These are phyloP conservation scores for Thecocarcelia acutangulata DNA, from an alignment of 2,888 invertebrate genomes.

Conservation along the genomic window DNA sequence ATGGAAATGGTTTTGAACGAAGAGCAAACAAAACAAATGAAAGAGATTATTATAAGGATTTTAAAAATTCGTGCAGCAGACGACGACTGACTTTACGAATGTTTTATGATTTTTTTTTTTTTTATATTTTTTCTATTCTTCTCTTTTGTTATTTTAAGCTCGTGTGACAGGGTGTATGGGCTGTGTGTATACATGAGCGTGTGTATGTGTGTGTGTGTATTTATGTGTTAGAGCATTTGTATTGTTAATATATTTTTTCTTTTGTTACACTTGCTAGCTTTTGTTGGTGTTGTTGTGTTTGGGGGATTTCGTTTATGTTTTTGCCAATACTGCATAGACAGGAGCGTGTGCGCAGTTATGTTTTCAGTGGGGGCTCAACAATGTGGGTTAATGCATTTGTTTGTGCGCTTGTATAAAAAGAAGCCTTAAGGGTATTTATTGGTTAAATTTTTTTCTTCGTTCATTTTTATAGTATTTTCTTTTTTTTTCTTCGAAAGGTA, in stretches of 20 bases:
- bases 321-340: conserved; percentile 16
- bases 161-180: too few species aligned
- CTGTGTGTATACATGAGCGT: background rate
- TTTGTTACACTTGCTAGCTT: conserved; percentile 17
- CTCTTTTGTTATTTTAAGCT: background rate
- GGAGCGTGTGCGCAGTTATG: background rate
- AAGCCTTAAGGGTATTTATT: conserved; percentile 29
- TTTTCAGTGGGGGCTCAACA: background rate
- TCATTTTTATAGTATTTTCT: conserved; percentile 38
- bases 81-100: conserved; percentile 32
- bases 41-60: conserved; percentile 54
- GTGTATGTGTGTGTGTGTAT: background rate
- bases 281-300: conserved; percentile 35
- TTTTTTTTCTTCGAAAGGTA: conserved; percentile 42
- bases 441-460: conserved; percentile 27
- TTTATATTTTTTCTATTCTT: background rate
- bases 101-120: conserved; percentile 23
- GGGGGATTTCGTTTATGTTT: conserved; percentile 23
- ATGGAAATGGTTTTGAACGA: background rate
- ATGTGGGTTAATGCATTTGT: conserved; percentile 48
- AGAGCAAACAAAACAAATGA: conserved; percentile 17
- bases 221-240: conserved; percentile 12
- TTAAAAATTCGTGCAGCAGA: conserved; percentile 38
- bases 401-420: conserved; percentile 12
- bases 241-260: conserved; percentile 40